Evolutionary conservation across 1,140 invertebrate genomes (phyloP).

Genomic region (Octopus sinensis): DNA sequence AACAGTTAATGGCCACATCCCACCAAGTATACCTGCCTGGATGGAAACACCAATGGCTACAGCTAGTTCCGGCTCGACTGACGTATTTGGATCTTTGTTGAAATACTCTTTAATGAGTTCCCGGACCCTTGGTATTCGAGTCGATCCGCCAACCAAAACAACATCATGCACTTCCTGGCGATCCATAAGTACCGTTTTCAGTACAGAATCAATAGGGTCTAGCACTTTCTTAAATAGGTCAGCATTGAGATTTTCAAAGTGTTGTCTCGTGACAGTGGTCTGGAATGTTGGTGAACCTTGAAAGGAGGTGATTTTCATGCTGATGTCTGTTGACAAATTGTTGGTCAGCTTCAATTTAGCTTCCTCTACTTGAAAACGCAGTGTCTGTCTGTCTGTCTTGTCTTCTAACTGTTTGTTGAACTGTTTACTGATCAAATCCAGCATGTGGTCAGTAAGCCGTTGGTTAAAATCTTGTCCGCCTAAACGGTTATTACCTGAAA

Average conservation of each 20-base stretch:
- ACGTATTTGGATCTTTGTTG: constrained; percentile 57
- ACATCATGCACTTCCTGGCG: constrained; percentile 58
- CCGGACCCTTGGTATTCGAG: constrained; percentile 58
- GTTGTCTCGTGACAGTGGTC: constrained; percentile 41
- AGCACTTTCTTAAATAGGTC: constrained; percentile 57
- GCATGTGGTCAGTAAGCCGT: constrained; percentile 49
- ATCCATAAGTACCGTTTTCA: constrained; percentile 83
- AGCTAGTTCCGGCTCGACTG: constrained; percentile 60
- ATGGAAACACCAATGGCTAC: constrained; percentile 61
- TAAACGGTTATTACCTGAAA: constrained; percentile 58
- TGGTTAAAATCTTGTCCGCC: constrained; percentile 62
- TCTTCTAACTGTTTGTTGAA: constrained; percentile 47
- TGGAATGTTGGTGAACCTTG: constrained; percentile 34
- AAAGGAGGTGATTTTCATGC: constrained; percentile 47
- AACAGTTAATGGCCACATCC: constrained; percentile 62
- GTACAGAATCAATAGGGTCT: constrained; percentile 52
- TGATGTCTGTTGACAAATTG: constrained; percentile 38
- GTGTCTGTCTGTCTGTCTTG: constrained; percentile 58
- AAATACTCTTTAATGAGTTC: constrained; percentile 55
- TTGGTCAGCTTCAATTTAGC: constrained; percentile 57
- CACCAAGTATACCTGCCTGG: constrained; percentile 62
- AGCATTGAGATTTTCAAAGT: constrained; percentile 59
- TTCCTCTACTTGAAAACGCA: constrained; percentile 57
- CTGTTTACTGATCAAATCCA: constrained; percentile 40
- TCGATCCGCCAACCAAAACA: constrained; percentile 61